Evolutionary conservation across 2,797 vertebrate species (phyloP).

Genomic region (Ptychobarbus kaznakovi): DNA sequence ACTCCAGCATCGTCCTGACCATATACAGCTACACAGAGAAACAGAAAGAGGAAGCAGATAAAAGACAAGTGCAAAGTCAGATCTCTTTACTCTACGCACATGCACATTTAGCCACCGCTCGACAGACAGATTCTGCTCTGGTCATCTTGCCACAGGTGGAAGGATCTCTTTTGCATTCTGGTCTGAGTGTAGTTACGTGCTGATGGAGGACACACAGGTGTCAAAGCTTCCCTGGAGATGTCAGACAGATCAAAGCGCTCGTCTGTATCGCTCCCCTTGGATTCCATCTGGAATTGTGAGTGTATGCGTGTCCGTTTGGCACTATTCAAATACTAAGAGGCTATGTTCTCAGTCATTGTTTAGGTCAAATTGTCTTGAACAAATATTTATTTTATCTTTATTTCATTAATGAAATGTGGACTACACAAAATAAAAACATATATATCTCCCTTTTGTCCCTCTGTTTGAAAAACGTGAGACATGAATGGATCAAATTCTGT

Average conservation of each 20-base stretch:
- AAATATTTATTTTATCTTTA: neutral
- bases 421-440: neutral
- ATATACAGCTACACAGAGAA: constrained; percentile 88
- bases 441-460: neutral
- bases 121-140: neutral
- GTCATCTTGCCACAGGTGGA: constrained; percentile 11
- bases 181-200: neutral
- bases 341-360: constrained; percentile 9
- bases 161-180: neutral
- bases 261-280: constrained; percentile 11
- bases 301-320: neutral
- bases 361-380: neutral
- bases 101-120: neutral
- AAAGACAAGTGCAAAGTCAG: neutral
- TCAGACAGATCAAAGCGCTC: constrained; percentile 5
- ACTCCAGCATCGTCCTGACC: constrained; percentile 99
- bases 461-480: neutral
- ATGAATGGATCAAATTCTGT: neutral
- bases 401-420: neutral
- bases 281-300: constrained; percentile 21
- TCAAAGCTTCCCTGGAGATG: constrained; percentile 4
- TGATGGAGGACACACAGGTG: constrained; percentile 17
- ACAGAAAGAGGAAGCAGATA: neutral
- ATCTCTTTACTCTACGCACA: neutral
- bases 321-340: neutral